phyloP scores from a whole-genome alignment of 2,888 invertebrate genomes.

The Tridacna gigas region DNA sequence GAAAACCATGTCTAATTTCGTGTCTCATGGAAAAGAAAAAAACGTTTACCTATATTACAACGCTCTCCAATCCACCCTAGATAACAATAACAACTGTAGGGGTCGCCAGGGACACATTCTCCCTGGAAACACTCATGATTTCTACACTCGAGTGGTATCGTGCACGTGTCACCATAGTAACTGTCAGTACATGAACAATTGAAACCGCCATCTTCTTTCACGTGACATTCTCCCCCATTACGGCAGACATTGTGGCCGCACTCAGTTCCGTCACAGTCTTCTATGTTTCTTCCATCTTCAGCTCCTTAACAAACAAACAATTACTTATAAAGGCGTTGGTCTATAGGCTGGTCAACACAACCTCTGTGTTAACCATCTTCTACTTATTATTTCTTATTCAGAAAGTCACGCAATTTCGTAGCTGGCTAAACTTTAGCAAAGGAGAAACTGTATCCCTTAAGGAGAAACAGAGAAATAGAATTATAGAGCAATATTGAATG shows the following conservation, averaged over 20 bases:
- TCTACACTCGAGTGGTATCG: constrained; percentile 31
- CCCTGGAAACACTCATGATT: constrained; percentile 40
- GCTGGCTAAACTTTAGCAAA: too few relatives aligned
- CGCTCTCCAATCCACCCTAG: constrained; percentile 41
- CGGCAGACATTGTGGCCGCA: constrained; percentile 47
- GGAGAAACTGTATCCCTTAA: too few relatives aligned
- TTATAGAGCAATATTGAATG: too few relatives aligned
- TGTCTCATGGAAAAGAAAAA: too few relatives aligned
- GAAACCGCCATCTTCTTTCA: constrained; percentile 1
- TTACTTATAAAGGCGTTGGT: too few relatives aligned
- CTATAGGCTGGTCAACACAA: too few relatives aligned
- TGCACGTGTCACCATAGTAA: constrained; percentile 44
- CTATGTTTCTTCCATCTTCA: constrained; percentile 32
- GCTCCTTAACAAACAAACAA: constrained; percentile 29
- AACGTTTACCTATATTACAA: constrained; percentile 37
- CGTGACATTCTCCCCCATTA: constrained; percentile 40
- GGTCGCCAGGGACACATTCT: constrained; percentile 18
- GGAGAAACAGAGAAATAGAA: too few relatives aligned
- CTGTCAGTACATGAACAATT: constrained; percentile 32
- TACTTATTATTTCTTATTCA: too few relatives aligned
- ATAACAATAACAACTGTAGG: constrained; percentile 42
- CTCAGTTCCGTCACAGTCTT: constrained; percentile 47
- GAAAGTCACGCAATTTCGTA: too few relatives aligned
- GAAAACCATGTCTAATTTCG: too few relatives aligned
- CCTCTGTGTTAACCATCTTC: too few relatives aligned